These are phyloP conservation scores for Ivindomyrus marchei DNA, from an alignment of 2,113 vertebrate genomes.

Conservation along the genomic window DNA sequence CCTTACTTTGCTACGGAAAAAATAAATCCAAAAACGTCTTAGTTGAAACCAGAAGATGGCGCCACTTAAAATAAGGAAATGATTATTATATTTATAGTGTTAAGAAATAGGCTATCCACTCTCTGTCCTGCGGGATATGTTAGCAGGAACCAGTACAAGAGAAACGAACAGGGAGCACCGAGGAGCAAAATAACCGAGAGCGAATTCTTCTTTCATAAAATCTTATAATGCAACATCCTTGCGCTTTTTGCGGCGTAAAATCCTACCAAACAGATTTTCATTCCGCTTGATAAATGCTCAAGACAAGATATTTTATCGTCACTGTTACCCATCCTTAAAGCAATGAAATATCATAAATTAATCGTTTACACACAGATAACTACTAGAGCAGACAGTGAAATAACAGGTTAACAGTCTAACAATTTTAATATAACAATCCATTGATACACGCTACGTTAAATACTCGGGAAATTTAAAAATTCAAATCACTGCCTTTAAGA, in stretches of 20 bases:
- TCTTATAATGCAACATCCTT: not conserved
- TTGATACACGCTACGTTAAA: conserved; percentile 52
- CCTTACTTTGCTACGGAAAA: not conserved
- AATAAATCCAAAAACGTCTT: not conserved
- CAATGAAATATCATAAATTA: not conserved
- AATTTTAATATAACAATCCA: conserved; percentile 34
- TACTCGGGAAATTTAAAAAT: conserved; percentile 52
- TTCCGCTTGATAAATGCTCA: not conserved
- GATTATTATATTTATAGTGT: conserved; percentile 9
- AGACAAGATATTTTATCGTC: not conserved
- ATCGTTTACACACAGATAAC: conserved; percentile 29
- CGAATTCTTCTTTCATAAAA: not conserved
- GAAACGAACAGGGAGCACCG: not conserved
- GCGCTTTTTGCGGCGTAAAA: not conserved
- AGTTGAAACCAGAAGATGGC: conserved; percentile 21
- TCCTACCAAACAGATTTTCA: not conserved
- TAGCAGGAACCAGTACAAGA: not conserved
- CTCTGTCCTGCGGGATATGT: not conserved
- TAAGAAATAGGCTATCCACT: not conserved
- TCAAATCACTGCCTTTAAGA: conserved; percentile 59
- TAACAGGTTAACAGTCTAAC: conserved; percentile 24
- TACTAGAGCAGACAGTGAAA: conserved; percentile 39
- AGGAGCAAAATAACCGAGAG: not conserved
- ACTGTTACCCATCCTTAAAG: not conserved
- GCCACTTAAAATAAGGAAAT: conserved; percentile 11